Evolutionary conservation across 2,113 vertebrate species (phyloP).

Genomic region (Marcusenius ussheri): DNA sequence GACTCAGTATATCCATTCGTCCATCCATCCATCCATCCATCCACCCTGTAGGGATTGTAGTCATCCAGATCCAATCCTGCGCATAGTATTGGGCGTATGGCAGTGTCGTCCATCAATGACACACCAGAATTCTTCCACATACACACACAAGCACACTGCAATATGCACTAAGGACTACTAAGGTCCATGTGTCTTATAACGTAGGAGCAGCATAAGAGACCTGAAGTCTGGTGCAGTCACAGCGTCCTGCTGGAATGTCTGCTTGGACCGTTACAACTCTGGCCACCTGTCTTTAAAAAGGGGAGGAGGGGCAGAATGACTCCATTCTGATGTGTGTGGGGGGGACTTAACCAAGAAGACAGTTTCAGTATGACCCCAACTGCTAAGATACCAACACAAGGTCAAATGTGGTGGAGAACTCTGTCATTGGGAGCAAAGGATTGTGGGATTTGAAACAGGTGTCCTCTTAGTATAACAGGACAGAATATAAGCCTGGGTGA

Average conservation of each 20-base stretch:
- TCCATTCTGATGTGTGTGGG: background rate
- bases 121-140: background rate
- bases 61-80: background rate
- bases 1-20: background rate
- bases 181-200: background rate
- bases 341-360: background rate
- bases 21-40: background rate
- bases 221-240: background rate
- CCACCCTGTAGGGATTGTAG: background rate
- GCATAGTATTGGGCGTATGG: background rate
- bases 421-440: background rate
- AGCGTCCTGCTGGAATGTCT: background rate
- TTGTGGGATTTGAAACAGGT: background rate
- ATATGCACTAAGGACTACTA: background rate
- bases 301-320: background rate
- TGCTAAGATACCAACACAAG: background rate
- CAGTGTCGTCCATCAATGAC: background rate
- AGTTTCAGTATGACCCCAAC: background rate
- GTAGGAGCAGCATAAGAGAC: background rate
- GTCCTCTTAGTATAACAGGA: background rate
- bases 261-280: background rate
- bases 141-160: constrained; percentile 18
- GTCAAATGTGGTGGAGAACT: background rate
- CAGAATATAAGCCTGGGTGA: background rate
- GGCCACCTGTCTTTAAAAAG: background rate